phyloP scores from a whole-genome alignment of 2,888 invertebrate genomes.

The Hoplodrina blanda region DNA sequence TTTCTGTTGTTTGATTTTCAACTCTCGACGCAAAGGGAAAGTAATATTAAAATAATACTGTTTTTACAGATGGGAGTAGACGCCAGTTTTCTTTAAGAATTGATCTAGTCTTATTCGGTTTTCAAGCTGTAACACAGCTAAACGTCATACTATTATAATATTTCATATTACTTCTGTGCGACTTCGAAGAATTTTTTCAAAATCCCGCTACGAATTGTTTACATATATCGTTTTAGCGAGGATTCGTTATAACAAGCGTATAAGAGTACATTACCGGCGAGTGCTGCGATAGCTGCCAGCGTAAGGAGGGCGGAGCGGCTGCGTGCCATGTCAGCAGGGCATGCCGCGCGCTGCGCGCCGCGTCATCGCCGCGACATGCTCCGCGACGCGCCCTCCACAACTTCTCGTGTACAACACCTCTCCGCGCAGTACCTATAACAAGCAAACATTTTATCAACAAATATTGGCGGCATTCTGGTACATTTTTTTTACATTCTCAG shows the following conservation, averaged over 20 bases:
- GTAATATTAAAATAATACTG: no score
- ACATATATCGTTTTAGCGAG: constrained; percentile 28
- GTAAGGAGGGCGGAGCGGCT: constrained; percentile 89
- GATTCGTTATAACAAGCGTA: constrained; percentile 9
- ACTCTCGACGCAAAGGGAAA: no score
- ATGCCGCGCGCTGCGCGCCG: constrained; percentile 84
- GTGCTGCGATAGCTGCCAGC: constrained; percentile 88
- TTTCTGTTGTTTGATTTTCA: no score
- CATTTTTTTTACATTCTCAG: not conserved
- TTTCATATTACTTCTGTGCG: constrained; percentile 23
- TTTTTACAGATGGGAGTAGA: no score
- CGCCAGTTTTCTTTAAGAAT: not conserved
- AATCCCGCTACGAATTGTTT: constrained; percentile 40
- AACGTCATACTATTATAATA: constrained; percentile 47
- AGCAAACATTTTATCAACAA: not conserved
- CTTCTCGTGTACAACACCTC: constrained; percentile 59
- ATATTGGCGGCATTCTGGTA: not conserved
- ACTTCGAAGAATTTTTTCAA: constrained; percentile 24
- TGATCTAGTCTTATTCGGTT: constrained; percentile 16
- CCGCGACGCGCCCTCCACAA: constrained; percentile 68
- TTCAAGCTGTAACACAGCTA: constrained; percentile 46
- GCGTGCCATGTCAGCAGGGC: constrained; percentile 89
- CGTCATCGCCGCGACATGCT: constrained; percentile 86
- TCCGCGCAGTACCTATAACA: constrained; percentile 55
- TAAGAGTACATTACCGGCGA: constrained; percentile 78